phyloP scores from a whole-genome alignment of 2,888 invertebrate species.

The Zelleria hepariella region DNA sequence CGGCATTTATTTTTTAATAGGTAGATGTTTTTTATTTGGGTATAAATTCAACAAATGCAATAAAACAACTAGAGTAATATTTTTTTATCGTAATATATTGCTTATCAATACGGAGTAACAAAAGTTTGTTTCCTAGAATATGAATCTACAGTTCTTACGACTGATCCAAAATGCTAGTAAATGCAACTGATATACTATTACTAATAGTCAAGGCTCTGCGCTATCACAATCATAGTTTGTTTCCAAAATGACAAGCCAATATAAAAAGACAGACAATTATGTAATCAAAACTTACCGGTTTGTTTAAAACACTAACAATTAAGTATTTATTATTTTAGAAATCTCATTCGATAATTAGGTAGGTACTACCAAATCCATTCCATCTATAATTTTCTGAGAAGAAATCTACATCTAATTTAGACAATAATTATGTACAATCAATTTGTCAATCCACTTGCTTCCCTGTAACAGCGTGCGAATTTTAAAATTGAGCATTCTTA shows the following conservation, averaged over 20 bases:
- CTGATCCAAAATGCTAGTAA: constrained; percentile 66
- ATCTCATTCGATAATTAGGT: constrained; percentile 66
- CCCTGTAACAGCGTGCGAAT: constrained; percentile 61
- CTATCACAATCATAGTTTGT: constrained; percentile 51
- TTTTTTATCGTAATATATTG: constrained; percentile 67
- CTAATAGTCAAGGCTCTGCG: constrained; percentile 55
- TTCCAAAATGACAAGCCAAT: constrained; percentile 54
- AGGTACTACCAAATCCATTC: constrained; percentile 54
- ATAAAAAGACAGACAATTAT: constrained; percentile 31
- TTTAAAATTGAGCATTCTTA: constrained; percentile 64
- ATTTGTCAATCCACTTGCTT: constrained; percentile 48
- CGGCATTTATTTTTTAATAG: too few relatives aligned
- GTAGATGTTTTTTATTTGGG: neutral
- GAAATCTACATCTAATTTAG: constrained; percentile 40
- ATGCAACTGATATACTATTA: constrained; percentile 49
- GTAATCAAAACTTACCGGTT: constrained; percentile 52
- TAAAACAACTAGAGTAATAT: constrained; percentile 27
- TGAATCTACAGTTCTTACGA: constrained; percentile 50
- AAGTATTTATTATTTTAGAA: constrained; percentile 40
- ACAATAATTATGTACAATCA: constrained; percentile 10
- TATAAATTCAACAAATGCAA: neutral
- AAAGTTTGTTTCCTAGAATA: constrained; percentile 55
- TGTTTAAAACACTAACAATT: constrained; percentile 54
- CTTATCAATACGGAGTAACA: constrained; percentile 70
- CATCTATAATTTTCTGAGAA: constrained; percentile 51